Base-by-base conservation (phyloP, 2,113 vertebrate species). In the Perccottus glenii region DNA sequence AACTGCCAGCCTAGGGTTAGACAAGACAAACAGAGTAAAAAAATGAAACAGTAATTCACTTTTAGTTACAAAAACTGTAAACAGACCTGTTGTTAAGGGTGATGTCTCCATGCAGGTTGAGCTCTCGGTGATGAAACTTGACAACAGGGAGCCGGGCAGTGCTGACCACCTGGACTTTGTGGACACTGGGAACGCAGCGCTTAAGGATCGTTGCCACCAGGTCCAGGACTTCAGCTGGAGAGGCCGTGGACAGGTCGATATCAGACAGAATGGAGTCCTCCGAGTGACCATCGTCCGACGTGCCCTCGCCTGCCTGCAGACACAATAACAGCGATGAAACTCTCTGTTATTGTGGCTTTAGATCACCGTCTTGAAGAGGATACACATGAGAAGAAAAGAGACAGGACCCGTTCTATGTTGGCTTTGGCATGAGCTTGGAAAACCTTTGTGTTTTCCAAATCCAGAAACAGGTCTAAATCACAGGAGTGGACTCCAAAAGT, bases 401-500 rank as follows among this genome's bases (percentile, higher is more conserved):
- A 16, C 27, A 43, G 6, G 14, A 94, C 93, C 91, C 86, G 86
- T n/a, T 91, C 85, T 42, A 65, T 58, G 5, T 56, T 57, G 4
- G 47, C 78, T 58, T 73, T 85, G 4, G 78, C 62, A 2, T 60
- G 88, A 0, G 94, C 93, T 83, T 95, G 94, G 60, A 94, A 93
- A 12, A 87, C 87, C 66, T 94, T 94, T 33, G 94, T 91, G 59
- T 94, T 91, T 44, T 95, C 95, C 58, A 98, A 85, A 58, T 96
- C 95, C 78, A 98, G 82, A 71, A 95, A 94, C 55, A 98, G 92
- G 87, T 98, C 96, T 3, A 98, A 70, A 63, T 98, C 96, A 53
- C 96, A 98, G 61, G 93, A 94, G 12, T 93, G 95, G 65, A 94
- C 77, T 0, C 94, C 94, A 9, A 98, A 97, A 0, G 92, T 92